Evolutionary conservation across 2,113 vertebrate genomes (phyloP).

Genomic region (Vulpes ferrilata): DNA sequence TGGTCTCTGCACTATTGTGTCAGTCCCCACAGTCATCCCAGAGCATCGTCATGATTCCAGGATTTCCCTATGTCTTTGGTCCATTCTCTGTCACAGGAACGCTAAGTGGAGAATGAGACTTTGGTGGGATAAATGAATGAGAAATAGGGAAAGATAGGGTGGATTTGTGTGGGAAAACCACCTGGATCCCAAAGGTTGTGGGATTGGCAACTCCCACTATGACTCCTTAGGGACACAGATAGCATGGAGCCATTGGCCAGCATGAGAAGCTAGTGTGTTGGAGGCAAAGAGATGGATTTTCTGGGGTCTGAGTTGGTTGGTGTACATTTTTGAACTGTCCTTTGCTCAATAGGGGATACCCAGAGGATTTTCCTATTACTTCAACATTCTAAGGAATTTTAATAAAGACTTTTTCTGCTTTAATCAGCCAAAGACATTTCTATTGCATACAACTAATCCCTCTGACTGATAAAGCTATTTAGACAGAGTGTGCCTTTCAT

Average conservation of each 20-base stretch:
- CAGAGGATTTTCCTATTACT: background rate
- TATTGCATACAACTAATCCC: background rate
- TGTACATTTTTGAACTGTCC: background rate
- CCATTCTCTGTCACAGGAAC: background rate
- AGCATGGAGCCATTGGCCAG: background rate
- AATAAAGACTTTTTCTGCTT: constrained; percentile 10
- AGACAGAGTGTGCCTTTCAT: background rate
- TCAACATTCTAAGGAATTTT: background rate
- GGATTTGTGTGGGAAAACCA: background rate
- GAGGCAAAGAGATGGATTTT: background rate
- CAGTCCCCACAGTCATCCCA: background rate
- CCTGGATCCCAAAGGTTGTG: background rate
- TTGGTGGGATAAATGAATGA: background rate
- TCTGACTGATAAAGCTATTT: background rate
- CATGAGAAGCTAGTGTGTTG: background rate
- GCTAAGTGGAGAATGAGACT: background rate
- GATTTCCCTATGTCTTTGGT: background rate
- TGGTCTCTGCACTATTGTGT: background rate
- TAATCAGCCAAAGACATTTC: background rate
- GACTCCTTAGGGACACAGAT: background rate
- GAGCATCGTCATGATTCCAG: background rate
- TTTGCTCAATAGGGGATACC: background rate
- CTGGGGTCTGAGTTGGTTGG: background rate
- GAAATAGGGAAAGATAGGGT: background rate
- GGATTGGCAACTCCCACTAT: rapidly evolving